Conservation (phyloP, 2,797 vertebrate species). For the Anabacerthia variegaticeps region DNA sequence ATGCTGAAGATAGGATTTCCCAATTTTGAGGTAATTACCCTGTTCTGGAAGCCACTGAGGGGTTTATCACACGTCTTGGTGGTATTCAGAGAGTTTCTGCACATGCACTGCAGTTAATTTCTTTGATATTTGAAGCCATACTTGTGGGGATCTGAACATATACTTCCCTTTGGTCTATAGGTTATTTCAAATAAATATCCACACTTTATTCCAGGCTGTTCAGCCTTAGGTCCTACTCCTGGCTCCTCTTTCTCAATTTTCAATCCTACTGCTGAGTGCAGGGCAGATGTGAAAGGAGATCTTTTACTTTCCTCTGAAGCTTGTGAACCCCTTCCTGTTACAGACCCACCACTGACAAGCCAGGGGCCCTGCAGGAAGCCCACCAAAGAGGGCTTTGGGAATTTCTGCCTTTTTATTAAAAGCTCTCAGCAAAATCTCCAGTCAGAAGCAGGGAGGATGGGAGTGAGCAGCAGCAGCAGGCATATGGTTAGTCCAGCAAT, state of each 20-base stretch:
- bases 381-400: not conserved
- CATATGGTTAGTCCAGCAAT: not conserved
- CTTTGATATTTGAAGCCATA: not conserved
- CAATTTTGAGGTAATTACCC: slow-evolving; percentile 7
- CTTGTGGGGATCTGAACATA: not conserved
- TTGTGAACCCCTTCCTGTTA: not conserved
- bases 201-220: not conserved
- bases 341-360: not conserved
- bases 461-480: not conserved
- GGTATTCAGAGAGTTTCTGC: not conserved
- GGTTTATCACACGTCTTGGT: not conserved
- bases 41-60: not conserved
- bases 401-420: not conserved
- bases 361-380: not conserved
- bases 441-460: not conserved
- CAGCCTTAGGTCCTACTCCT: not conserved
- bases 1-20: slow-evolving; percentile 12
- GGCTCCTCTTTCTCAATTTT: not conserved
- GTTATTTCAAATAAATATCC: not conserved
- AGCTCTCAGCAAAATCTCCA: not conserved
- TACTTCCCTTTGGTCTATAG: not conserved
- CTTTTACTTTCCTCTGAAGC: not conserved
- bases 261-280: not conserved
- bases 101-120: not conserved
- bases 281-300: not conserved